Evolutionary conservation across 2,888 invertebrate species (phyloP).

Genomic region (Deilephila elpenor): DNA sequence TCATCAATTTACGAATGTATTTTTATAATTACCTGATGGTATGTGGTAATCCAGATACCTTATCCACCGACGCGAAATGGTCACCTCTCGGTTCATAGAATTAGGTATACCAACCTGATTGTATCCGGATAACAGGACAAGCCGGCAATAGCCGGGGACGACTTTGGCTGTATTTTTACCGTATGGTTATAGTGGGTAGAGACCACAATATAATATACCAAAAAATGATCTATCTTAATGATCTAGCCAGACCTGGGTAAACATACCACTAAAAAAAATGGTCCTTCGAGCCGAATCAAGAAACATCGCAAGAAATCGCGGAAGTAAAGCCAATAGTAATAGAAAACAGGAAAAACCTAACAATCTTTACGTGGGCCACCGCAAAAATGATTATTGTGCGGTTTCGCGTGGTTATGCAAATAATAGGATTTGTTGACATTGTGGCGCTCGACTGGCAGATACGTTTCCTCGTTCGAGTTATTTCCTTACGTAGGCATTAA

Average conservation of each 20-base stretch:
- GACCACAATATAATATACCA: too few species aligned
- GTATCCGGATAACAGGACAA: too few species aligned
- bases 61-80: too few species aligned
- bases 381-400: slow-evolving; percentile 50
- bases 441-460: slow-evolving; percentile 41
- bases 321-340: slow-evolving; percentile 30
- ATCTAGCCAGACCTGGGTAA: neutral
- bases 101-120: too few species aligned
- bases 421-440: slow-evolving; percentile 50
- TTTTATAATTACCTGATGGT: too few species aligned
- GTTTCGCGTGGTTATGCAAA: slow-evolving; percentile 48
- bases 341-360: slow-evolving; percentile 43
- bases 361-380: slow-evolving; percentile 40
- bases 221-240: too few species aligned
- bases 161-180: too few species aligned
- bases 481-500: slow-evolving; percentile 7
- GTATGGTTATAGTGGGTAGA: too few species aligned
- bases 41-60: too few species aligned
- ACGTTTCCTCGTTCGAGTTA: slow-evolving; percentile 42
- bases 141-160: too few species aligned
- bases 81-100: too few species aligned
- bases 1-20: too few species aligned
- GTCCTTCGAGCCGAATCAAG: neutral
- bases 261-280: neutral
- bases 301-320: neutral